Evolutionary conservation across 2,888 invertebrate genomes (phyloP).

Genomic region (Julus scandinavius): DNA sequence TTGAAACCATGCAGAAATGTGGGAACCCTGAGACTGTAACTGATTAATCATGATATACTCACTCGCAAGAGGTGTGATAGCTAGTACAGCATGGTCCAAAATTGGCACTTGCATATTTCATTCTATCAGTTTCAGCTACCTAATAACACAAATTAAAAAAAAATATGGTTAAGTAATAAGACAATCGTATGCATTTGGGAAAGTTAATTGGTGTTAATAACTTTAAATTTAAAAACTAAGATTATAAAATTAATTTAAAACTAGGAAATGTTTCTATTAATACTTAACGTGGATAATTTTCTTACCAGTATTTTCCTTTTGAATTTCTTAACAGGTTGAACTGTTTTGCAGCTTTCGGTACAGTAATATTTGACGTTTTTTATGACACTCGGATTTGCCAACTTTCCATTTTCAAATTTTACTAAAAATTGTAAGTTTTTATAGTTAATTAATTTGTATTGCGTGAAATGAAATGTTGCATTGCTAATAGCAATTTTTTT

Average conservation of each 20-base stretch:
- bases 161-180: too few relatives aligned
- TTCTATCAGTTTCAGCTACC: constrained; percentile 30
- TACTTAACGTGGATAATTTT: background rate
- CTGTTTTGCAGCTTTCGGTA: background rate
- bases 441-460: too few relatives aligned
- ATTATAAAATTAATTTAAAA: background rate
- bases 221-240: background rate
- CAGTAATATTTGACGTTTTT: constrained; percentile 23
- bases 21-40: too few relatives aligned
- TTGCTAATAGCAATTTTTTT: too few relatives aligned
- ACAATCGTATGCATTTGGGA: background rate
- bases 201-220: too few relatives aligned
- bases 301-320: constrained; percentile 44
- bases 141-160: background rate
- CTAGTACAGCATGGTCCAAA: background rate
- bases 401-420: constrained; percentile 12
- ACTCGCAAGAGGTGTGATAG: background rate
- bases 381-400: background rate
- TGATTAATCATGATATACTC: background rate
- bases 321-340: constrained; percentile 18
- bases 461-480: too few relatives aligned
- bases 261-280: background rate
- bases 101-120: constrained; percentile 21
- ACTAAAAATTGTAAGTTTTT: background rate
- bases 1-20: too few relatives aligned